Base-by-base conservation (phyloP, 2,888 invertebrate genomes). In the Adineta ricciae region DNA sequence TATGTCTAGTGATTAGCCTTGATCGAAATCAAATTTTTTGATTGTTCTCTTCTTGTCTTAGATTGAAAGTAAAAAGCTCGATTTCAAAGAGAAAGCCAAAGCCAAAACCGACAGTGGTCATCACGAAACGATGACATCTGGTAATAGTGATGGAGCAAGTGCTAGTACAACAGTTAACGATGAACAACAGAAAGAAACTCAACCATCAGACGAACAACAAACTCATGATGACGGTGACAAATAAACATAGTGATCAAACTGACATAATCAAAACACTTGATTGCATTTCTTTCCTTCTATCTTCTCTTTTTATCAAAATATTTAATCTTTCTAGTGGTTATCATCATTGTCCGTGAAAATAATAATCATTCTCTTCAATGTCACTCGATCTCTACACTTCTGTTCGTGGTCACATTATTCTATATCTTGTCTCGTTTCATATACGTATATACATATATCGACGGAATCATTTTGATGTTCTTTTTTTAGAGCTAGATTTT, bases 61-160 rank as follows among this genome's bases (percentile, higher is more conserved):
- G 49, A 46, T 83, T 50, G 46, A 46, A 83, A 83, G 49, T 73
- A 83, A 54, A 56, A 85, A 85, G 46, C n/a, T 85, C 16, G 85
- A 85, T 84, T 85, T 85, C n/a, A 85, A 83, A 82, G 84, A 85
- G 16, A 85, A 83, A 64, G 85, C 85, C 9, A 56, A 49, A 49
- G 73, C 85, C 14, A 85, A 83, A 83, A 85, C 85, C 8, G 84
- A 85, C n/a, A 84, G 50, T 78, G 85, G 85, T 24, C 16, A 36
- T 19, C n/a, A 24, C 4, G 78, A 38, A 41, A 78, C 78, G 14
- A 41, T 78, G 24, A 41, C 38, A 41, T 41, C 41, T 24, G 78
- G 32, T n/a, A 36, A 36, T 72, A 19, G 9, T 9, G 72, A 27
- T 36, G 41, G 24, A 8, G 56, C 27, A 56, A 56, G 14, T 56